Evolutionary conservation across 2,113 vertebrate genomes (phyloP).

Genomic region (Puntigrus tetrazona): DNA sequence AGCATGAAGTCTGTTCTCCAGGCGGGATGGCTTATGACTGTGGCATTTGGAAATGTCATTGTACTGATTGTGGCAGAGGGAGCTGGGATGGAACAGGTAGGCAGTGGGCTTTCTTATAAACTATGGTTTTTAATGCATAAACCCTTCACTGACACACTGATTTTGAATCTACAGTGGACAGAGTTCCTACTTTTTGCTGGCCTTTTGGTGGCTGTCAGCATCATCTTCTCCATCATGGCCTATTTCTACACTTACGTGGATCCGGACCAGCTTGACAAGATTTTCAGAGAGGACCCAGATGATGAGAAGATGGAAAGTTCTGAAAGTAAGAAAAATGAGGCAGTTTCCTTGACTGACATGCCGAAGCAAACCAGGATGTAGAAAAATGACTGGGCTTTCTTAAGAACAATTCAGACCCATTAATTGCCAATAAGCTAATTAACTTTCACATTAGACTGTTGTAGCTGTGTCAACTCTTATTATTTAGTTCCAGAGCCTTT

Average conservation of each 20-base stretch:
- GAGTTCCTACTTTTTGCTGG: constrained; percentile 91
- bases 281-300: constrained; percentile 61
- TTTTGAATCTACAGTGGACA: constrained; percentile 81
- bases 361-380: constrained; percentile 79
- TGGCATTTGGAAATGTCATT: constrained; percentile 92
- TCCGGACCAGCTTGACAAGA: constrained; percentile 72
- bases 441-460: neutral
- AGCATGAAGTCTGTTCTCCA: constrained; percentile 98
- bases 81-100: constrained; percentile 90
- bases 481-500: neutral
- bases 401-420: neutral
- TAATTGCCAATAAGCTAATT: constrained; percentile 26
- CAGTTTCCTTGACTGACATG: constrained; percentile 22
- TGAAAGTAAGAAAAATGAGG: constrained; percentile 30
- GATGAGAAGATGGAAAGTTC: constrained; percentile 49
- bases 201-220: constrained; percentile 84
- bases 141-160: neutral
- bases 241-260: constrained; percentile 87
- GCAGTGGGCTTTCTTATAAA: neutral
- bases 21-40: constrained; percentile 93
- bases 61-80: constrained; percentile 92
- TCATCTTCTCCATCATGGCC: constrained; percentile 95
- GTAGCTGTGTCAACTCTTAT: neutral
- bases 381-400: constrained; percentile 33
- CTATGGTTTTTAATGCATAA: constrained; percentile 2